A percentile compares a stretch with the other conserved stretches of the same genome.
These are phyloP conservation scores for Drosophila repletoides DNA, from an alignment of 1,140 invertebrate species.

Conservation along the genomic window DNA sequence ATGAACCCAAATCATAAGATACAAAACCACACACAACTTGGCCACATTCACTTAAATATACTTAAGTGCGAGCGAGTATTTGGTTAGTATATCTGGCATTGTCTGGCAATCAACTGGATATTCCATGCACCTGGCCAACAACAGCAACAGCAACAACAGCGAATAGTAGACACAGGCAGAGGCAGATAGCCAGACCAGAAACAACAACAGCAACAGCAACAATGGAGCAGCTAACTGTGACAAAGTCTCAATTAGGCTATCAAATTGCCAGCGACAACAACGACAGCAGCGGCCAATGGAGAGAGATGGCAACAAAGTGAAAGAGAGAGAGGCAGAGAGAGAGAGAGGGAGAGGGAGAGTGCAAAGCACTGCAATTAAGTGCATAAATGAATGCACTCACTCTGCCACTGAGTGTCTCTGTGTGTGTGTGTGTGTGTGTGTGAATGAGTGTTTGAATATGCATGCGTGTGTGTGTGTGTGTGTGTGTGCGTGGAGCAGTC, in stretches of 20 bases:
- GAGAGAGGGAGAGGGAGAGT: conserved; percentile 10
- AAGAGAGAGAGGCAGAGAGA: neutral
- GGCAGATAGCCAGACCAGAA: neutral
- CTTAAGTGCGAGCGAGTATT: conserved; percentile 13
- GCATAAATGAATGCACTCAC: conserved; percentile 54
- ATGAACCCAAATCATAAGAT: conserved; percentile 57
- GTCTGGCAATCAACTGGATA: conserved; percentile 34
- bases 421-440: conserved; percentile 6
- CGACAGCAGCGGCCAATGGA: conserved; percentile 3
- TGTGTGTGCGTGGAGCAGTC: conserved; percentile 11
- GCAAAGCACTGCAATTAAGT: conserved; percentile 57
- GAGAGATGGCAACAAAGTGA: conserved; percentile 2
- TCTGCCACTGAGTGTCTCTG: conserved; percentile 8
- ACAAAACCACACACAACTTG: conserved; percentile 10
- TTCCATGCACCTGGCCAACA: conserved; percentile 46
- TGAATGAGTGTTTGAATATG: neutral
- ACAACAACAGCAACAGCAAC: conserved; percentile 29
- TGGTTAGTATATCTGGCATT: conserved; percentile 19
- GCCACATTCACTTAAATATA: conserved; percentile 40
- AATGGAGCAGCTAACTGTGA: conserved; percentile 64
- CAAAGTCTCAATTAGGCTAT: conserved; percentile 80
- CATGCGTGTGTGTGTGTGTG: neutral
- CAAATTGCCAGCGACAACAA: conserved; percentile 49
- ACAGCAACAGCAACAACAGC: conserved; percentile 28
- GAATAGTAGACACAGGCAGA: too few species aligned